Evolutionary conservation across 2,888 invertebrate species (phyloP).

Genomic region (Catocala fraxini): DNA sequence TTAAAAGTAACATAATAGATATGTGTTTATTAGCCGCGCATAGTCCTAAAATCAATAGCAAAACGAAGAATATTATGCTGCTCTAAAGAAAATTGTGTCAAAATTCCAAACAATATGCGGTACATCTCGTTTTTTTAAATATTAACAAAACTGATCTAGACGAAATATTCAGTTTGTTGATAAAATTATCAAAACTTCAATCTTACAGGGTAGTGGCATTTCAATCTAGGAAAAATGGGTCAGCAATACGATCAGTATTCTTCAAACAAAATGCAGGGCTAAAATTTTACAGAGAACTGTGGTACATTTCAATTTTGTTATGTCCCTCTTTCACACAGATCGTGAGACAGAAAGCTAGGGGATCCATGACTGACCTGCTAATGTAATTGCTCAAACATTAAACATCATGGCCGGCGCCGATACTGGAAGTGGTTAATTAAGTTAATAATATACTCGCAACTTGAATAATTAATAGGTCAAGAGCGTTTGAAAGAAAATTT

Average conservation of each 20-base stretch:
- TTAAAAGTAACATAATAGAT: too few relatives aligned
- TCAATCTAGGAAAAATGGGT: constrained; percentile 35
- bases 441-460: constrained; percentile 18
- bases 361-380: constrained; percentile 32
- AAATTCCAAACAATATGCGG: too few relatives aligned
- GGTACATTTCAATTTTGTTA: constrained; percentile 43
- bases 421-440: constrained; percentile 15
- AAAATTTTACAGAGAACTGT: constrained; percentile 38
- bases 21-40: too few relatives aligned
- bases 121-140: too few relatives aligned
- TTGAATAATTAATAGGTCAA: constrained; percentile 5
- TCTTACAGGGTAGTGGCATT: constrained; percentile 13
- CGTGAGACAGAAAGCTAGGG: neutral
- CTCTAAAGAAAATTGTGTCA: too few relatives aligned
- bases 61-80: too few relatives aligned
- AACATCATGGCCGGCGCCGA: constrained; percentile 27
- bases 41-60: too few relatives aligned
- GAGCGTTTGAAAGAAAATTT: neutral
- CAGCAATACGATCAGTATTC: constrained; percentile 41
- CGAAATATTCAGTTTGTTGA: neutral
- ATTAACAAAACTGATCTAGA: neutral
- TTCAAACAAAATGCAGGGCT: constrained; percentile 46
- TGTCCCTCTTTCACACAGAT: constrained; percentile 19
- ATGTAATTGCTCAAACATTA: constrained; percentile 43
- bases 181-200: neutral